A percentile compares a stretch with the other conserved stretches of the same genome.
Evolutionary conservation across 2,888 invertebrate genomes (phyloP).

Genomic region (Diplolepis rosae): DNA sequence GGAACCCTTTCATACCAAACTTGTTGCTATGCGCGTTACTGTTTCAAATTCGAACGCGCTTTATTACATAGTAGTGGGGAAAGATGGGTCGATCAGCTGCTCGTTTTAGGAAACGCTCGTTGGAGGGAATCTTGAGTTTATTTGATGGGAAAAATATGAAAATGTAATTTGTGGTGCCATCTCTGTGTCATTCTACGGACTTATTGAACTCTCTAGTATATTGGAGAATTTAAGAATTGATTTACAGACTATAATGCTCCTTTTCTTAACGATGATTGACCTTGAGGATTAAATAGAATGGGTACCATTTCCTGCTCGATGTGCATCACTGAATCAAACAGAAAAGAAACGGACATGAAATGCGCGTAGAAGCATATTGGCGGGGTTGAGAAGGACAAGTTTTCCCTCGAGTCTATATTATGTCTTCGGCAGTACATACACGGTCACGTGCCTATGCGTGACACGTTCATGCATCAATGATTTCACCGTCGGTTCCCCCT

Average conservation of each 20-base stretch:
- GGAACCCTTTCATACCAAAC: no score
- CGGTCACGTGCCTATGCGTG: slow-evolving; percentile 72
- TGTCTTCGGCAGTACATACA: slow-evolving; percentile 71
- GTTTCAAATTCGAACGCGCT: no score
- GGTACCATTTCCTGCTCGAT: background rate
- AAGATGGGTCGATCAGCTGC: no score
- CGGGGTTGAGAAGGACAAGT: slow-evolving; percentile 59
- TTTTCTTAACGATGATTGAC: slow-evolving; percentile 1
- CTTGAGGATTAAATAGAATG: slow-evolving; percentile 8
- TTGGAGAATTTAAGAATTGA: background rate
- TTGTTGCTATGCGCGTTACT: no score
- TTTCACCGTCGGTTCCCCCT: slow-evolving; percentile 44
- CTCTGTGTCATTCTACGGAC: no score
- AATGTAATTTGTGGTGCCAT: no score
- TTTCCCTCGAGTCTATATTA: slow-evolving; percentile 60
- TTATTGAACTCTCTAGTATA: no score
- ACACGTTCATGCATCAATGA: slow-evolving; percentile 69
- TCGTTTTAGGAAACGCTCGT: no score
- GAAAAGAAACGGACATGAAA: slow-evolving; percentile 14
- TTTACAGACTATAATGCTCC: background rate
- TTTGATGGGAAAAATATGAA: no score
- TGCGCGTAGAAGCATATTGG: slow-evolving; percentile 56
- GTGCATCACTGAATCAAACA: slow-evolving; percentile 13
- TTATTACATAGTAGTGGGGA: no score
- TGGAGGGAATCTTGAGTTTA: no score